A percentile compares a stretch with the other conserved stretches of the same genome.
These are phyloP conservation scores for Cerceris ruficornis DNA, from an alignment of 2,888 invertebrate genomes.

Conservation along the genomic window DNA sequence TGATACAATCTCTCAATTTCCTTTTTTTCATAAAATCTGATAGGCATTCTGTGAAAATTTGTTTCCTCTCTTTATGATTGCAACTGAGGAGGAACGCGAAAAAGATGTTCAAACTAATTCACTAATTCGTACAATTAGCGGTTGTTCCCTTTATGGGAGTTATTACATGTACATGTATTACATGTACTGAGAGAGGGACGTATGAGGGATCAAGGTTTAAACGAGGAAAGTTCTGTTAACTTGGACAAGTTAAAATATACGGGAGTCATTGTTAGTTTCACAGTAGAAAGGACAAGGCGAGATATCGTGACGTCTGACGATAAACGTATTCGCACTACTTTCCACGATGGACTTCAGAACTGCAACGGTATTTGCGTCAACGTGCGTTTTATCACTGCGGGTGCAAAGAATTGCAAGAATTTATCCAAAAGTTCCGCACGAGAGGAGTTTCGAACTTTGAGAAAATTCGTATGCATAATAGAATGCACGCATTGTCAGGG, in stretches of 20 bases:
- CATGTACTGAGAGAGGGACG: too few species aligned
- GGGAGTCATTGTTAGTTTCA: background rate
- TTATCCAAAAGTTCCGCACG: background rate
- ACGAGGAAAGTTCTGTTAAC: background rate
- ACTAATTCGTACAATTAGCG: background rate
- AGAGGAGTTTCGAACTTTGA: too few species aligned
- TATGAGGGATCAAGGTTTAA: background rate
- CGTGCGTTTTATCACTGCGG: background rate
- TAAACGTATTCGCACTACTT: conserved; percentile 50
- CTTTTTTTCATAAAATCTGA: too few species aligned
- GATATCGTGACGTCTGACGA: conserved; percentile 31
- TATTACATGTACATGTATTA: too few species aligned
- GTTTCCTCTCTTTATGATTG: background rate
- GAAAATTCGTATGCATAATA: too few species aligned
- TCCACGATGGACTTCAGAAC: conserved; percentile 8
- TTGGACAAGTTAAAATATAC: conserved; percentile 7
- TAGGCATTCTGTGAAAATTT: too few species aligned
- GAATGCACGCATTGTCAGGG: too few species aligned
- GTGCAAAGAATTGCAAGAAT: background rate
- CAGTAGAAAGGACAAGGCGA: background rate
- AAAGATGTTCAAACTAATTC: background rate
- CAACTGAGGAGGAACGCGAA: background rate
- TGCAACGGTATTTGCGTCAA: conserved; percentile 4
- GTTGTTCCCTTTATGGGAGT: background rate
- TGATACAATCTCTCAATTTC: too few species aligned